Evolutionary conservation across 2,888 invertebrate species (phyloP).

Genomic region (Anoncus sp.): DNA sequence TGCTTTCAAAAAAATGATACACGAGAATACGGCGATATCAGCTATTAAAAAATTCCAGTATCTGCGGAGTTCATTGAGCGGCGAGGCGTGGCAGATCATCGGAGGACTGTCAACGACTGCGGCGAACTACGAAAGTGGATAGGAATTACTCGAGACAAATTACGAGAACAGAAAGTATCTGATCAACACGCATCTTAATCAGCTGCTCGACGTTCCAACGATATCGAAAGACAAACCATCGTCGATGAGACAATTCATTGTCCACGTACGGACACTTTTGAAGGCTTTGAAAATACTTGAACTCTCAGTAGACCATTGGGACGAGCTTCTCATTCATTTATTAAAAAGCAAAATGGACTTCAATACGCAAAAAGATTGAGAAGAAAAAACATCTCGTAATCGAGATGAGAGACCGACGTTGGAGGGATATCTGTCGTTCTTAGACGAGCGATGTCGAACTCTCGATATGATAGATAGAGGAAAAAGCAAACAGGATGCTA

Average conservation of each 20-base stretch:
- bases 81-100: slow-evolving; percentile 50
- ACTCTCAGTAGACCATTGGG: slow-evolving; percentile 53
- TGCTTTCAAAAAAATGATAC: slow-evolving; percentile 48
- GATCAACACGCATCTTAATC: slow-evolving; percentile 50
- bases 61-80: slow-evolving; percentile 39
- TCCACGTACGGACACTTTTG: slow-evolving; percentile 50
- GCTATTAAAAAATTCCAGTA: slow-evolving; percentile 56
- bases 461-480: slow-evolving; percentile 47
- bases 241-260: slow-evolving; percentile 46
- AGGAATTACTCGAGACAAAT: slow-evolving; percentile 24
- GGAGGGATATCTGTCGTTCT: slow-evolving; percentile 42
- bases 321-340: slow-evolving; percentile 49
- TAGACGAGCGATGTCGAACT: too few species aligned
- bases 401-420: slow-evolving; percentile 15
- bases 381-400: slow-evolving; percentile 36
- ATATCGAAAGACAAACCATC: slow-evolving; percentile 51
- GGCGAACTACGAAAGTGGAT: slow-evolving; percentile 45
- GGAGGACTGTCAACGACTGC: slow-evolving; percentile 41
- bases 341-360: slow-evolving; percentile 54
- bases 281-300: slow-evolving; percentile 38
- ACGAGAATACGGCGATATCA: slow-evolving; percentile 30
- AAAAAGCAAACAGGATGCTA: slow-evolving; percentile 31
- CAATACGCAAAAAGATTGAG: slow-evolving; percentile 50
- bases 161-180: slow-evolving; percentile 39
- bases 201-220: slow-evolving; percentile 54